Percentiles rank a stretch among this genome's conserved stretches.
phyloP scores from a whole-genome alignment of 1,140 invertebrate species.

The Diachasmimorpha longicaudata region DNA sequence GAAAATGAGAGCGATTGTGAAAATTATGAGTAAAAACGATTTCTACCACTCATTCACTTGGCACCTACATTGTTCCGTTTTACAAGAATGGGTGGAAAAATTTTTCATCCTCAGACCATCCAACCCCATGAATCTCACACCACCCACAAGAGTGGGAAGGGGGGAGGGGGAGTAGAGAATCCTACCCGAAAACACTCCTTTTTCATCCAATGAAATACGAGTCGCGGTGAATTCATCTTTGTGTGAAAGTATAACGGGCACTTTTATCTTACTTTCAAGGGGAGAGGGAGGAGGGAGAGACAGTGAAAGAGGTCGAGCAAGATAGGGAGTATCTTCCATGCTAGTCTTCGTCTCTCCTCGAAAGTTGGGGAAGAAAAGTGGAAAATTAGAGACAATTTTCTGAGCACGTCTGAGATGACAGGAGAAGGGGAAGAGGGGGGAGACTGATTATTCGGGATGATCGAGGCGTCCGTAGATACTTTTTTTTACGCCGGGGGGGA shows the following conservation, averaged over 20 bases:
- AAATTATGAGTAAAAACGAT: constrained; percentile 22
- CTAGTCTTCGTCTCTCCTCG: not conserved
- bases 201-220: constrained; percentile 29
- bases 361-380: constrained; percentile 13
- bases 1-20: not conserved
- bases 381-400: constrained; percentile 24
- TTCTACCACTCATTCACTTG: constrained; percentile 20
- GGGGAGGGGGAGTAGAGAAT: too few species aligned
- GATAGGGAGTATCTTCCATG: not conserved
- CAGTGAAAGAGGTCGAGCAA: constrained; percentile 10
- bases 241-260: constrained; percentile 29
- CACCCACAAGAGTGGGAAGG: too few species aligned
- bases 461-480: not conserved
- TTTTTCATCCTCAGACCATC: constrained; percentile 12
- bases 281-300: not conserved
- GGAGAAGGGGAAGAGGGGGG: not conserved
- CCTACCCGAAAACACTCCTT: constrained; percentile 20
- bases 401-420: not conserved
- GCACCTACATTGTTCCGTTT: constrained; percentile 26
- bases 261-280: constrained; percentile 22
- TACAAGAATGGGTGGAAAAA: constrained; percentile 10
- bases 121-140: not conserved
- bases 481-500: not conserved
- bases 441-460: constrained; percentile 22
- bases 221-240: constrained; percentile 26